Base-by-base conservation (phyloP, 2,797 vertebrate species). In the Pygocentrus nattereri region DNA sequence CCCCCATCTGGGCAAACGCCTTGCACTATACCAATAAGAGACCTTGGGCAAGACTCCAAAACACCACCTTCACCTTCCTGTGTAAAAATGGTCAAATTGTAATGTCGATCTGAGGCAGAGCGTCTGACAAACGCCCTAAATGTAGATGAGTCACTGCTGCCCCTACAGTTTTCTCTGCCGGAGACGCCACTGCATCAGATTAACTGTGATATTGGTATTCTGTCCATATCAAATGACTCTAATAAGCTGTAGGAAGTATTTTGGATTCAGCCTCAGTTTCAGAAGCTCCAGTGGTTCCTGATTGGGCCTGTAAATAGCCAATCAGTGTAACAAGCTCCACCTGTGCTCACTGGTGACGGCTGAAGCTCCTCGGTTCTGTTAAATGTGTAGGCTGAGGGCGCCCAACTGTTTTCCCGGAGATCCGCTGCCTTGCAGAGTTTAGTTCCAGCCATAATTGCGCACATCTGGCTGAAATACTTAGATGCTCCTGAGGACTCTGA, bases 221-320 rank as follows among this genome's bases (percentile, higher is more conserved):
- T n/a, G 52, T 10, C 21, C 52, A 56, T n/a, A n/a, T 56, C 50
- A n/a, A 10, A 8, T 5, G 56, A 12, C n/a, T 12, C 23, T 59
- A 15, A 27, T 13, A 59, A 27, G n/a, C 49, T 16, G 49, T 44
- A 44, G 41, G n/a, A 21, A 54, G 19, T 54, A 21, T 21, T 23
- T 11, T n/a, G 11, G 54, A n/a, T 21, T 5, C 52, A 54, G 21
- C 2, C 52, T n/a, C 52, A n/a, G n/a, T 59, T 62, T 30, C 31
- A 18, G 25, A 58, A 58, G 58, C 4, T 56, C n/a, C 41, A 44
- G 21, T 23, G 5, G 65, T 13, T 78, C 23, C 76, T 59, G 76
- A 78, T 70, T 70, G 65, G 27, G 18, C 23, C 34, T 59, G n/a
- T 59, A 31, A 70, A 78, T 38, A 78, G 52, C 61, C 30, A 64